A percentile compares a stretch with the other conserved stretches of the same genome.
Conservation (phyloP, 2,797 vertebrate species). For the Cryptoblepharus egeriae region DNA sequence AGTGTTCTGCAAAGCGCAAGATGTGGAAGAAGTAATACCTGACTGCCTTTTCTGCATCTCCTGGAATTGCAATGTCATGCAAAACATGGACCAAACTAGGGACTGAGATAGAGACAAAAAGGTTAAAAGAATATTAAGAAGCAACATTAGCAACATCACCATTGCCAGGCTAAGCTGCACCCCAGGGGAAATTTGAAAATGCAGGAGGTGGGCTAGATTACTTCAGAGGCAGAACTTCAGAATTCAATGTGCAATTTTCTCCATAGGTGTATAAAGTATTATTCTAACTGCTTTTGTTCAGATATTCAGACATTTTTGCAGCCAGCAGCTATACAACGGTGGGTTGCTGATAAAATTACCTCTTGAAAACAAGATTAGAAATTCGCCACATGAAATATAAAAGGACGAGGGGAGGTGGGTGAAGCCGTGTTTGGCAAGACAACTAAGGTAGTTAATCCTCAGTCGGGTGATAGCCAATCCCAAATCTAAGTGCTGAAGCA, state of each 20-base stretch:
- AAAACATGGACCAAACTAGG: neutral
- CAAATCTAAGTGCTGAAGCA: neutral
- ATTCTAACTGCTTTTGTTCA: constrained; percentile 54
- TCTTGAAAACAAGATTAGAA: constrained; percentile 58
- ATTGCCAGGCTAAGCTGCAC: constrained; percentile 35
- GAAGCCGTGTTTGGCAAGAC: neutral
- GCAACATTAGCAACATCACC: constrained; percentile 27
- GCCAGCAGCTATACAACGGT: neutral
- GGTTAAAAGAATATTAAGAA: constrained; percentile 52
- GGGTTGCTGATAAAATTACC: constrained; percentile 59
- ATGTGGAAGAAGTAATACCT: constrained; percentile 33
- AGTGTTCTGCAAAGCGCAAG: constrained; percentile 5
- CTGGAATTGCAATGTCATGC: constrained; percentile 23
- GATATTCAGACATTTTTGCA: constrained; percentile 47
- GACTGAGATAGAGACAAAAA: constrained; percentile 50
- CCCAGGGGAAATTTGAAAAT: constrained; percentile 40
- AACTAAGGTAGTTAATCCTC: neutral
- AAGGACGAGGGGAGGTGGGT: too few relatives aligned
- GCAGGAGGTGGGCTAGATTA: constrained; percentile 27
- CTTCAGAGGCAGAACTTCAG: constrained; percentile 40
- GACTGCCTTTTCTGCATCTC: constrained; percentile 18
- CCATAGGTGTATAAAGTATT: constrained; percentile 34
- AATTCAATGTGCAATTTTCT: constrained; percentile 55
- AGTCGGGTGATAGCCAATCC: neutral
- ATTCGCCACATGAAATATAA: constrained; percentile 47